Evolutionary conservation across 1,140 invertebrate species (phyloP), one percentile per base, ranked within the genome.

Genomic region (Sitophilus oryzae): DNA sequence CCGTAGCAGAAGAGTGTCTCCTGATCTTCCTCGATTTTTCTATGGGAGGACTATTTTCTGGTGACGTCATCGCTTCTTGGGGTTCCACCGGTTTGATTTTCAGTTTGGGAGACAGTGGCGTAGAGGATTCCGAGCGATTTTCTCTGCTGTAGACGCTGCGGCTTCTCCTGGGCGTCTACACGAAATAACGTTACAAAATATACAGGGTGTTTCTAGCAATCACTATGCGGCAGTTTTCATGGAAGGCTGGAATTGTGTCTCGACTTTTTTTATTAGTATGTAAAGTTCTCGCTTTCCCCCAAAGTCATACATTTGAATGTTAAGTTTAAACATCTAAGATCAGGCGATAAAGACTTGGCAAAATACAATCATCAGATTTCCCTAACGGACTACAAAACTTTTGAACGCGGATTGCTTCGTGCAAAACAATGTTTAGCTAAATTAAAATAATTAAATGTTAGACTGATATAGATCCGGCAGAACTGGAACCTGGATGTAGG

Each of bases 51-150:
- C 35, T 54, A 18, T 18, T 34, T 1, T 44, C 15, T 15, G 30
- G 15, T 20, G 30, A 43, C 2, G 9, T 34, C 2, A 9, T 11
- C 3, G 18, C 19, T 37, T 46, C 35, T 3, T 21, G 18, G 9
- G 45, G 20, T 8, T 79, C 77, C 44, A 79, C 71, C 1, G 78
- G 77, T 69, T 81, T 81, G 42, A 80, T 80, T 15, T 77, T 79
- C 0, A 81, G 74, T 70, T 79, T 81, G 3, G 79, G 77, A 0
- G 78, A 76, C 5, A 74, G 75, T 15, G 76, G 74, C 3, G 1
- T 18, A 22, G 61, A 59, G 3, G 59, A 36, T 44, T 66, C 59
- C 2, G 56, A 58, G 30, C 49, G 42, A 38, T 56, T 53, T 55
- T 60, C 59, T 36, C 61, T 54, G 20, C 49, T 53, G 45, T 52